A percentile compares a stretch with the other conserved stretches of the same genome.
These are phyloP conservation scores for Drosophila cognata DNA, from an alignment of 2,888 invertebrate genomes.

Conservation along the genomic window DNA sequence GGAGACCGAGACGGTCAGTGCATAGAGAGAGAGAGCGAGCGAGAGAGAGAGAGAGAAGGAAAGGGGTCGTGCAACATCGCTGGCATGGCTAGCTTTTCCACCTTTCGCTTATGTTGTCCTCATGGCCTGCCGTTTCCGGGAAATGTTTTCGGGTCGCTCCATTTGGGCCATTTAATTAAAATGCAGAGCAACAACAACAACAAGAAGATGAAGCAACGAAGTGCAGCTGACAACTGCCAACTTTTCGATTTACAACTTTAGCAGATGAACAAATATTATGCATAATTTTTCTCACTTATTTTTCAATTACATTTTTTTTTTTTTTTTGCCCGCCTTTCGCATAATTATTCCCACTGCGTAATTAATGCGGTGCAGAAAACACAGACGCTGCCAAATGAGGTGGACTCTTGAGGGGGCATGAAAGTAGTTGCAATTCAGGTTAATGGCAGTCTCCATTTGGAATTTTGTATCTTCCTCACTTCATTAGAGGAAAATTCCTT, in stretches of 20 bases:
- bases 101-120: constrained; percentile 50
- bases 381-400: constrained; percentile 30
- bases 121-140: constrained; percentile 52
- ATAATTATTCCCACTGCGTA: constrained; percentile 66
- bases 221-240: constrained; percentile 42
- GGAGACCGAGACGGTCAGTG: not conserved
- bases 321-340: constrained; percentile 1
- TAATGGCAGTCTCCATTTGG: constrained; percentile 24
- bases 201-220: not conserved
- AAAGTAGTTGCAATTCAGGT: constrained; percentile 6
- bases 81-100: constrained; percentile 18
- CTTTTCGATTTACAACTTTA: constrained; percentile 18
- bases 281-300: constrained; percentile 38
- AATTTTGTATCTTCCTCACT: not conserved
- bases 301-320: constrained; percentile 5
- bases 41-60: not conserved
- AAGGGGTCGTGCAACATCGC: constrained; percentile 6
- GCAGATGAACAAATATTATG: constrained; percentile 36
- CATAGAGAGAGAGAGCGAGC: not conserved
- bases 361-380: constrained; percentile 54
- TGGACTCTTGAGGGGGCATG: no score
- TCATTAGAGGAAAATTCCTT: not conserved
- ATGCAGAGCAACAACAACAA: constrained; percentile 38
- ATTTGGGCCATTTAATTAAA: constrained; percentile 66
- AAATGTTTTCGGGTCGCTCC: constrained; percentile 49